These are phyloP conservation scores for Babyrousa celebensis DNA, from an alignment of 2,797 vertebrate species.

Conservation along the genomic window DNA sequence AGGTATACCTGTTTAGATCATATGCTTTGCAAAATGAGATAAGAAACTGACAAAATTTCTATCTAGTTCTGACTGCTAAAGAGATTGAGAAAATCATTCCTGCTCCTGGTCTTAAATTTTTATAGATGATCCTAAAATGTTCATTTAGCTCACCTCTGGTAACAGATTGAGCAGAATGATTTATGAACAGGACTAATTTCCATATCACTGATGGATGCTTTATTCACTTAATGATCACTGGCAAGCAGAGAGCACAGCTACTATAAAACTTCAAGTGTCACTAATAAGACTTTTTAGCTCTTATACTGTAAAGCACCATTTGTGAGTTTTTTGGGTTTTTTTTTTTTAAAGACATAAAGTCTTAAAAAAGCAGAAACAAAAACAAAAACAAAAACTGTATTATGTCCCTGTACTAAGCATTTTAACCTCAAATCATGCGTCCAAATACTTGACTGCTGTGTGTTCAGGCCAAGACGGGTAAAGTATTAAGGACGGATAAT, in stretches of 20 bases:
- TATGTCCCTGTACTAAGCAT: neutral
- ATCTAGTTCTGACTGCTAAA: slow-evolving; percentile 61
- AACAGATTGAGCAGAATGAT: slow-evolving; percentile 81
- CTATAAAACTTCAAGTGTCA: slow-evolving; percentile 75
- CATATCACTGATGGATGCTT: slow-evolving; percentile 76
- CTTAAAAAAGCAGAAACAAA: neutral
- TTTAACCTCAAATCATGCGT: slow-evolving; percentile 8
- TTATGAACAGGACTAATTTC: slow-evolving; percentile 76
- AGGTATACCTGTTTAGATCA: slow-evolving; percentile 40
- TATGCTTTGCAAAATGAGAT: slow-evolving; percentile 46
- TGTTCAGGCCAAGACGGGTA: neutral
- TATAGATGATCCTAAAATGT: slow-evolving; percentile 82
- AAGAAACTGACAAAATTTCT: slow-evolving; percentile 50
- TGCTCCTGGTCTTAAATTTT: slow-evolving; percentile 78
- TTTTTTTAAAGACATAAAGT: neutral
- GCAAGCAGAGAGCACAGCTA: slow-evolving; percentile 50
- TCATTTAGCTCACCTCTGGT: slow-evolving; percentile 82
- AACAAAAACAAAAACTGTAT: neutral
- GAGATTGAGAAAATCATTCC: slow-evolving; percentile 70
- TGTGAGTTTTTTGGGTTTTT: neutral
- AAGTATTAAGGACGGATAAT: neutral
- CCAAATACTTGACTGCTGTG: neutral
- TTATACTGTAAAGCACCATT: slow-evolving; percentile 67
- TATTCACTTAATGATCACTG: slow-evolving; percentile 83
- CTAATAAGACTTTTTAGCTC: slow-evolving; percentile 68